Conservation (phyloP, 2,113 vertebrate species). For the Aegotheles bennettii region DNA sequence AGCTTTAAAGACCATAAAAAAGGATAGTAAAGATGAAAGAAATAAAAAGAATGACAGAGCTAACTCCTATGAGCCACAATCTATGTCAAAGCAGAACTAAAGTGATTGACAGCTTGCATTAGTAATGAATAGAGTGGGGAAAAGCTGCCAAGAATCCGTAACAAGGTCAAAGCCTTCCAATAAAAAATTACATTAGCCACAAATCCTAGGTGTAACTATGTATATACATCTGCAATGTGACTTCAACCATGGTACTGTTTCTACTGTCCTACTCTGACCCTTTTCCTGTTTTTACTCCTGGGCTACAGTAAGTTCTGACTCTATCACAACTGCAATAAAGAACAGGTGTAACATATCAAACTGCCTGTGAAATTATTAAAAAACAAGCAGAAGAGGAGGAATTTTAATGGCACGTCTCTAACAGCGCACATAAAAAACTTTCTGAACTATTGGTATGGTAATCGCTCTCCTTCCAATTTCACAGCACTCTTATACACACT, state of each 20-base stretch:
- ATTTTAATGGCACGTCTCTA: conserved; percentile 1
- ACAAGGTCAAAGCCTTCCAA: conserved; percentile 54
- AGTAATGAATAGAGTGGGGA: conserved; percentile 50
- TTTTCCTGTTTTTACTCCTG: neutral
- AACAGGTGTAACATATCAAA: neutral
- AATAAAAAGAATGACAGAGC: conserved; percentile 47
- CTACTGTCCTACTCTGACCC: neutral
- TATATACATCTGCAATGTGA: neutral
- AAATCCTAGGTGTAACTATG: conserved; percentile 40
- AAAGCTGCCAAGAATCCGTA: conserved; percentile 44
- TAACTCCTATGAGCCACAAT: conserved; percentile 29
- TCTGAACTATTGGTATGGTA: conserved; percentile 44
- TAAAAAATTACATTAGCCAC: conserved; percentile 53
- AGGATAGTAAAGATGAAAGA: conserved; percentile 55
- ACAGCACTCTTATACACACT: neutral
- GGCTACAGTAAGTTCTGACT: neutral
- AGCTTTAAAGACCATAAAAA: conserved; percentile 49
- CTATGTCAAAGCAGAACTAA: conserved; percentile 55
- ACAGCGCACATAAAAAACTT: conserved; percentile 11
- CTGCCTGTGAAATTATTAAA: neutral
- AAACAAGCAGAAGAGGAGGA: neutral
- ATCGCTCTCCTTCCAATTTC: conserved; percentile 2
- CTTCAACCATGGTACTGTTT: neutral
- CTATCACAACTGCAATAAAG: neutral
- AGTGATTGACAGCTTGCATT: conserved; percentile 59